Evolutionary conservation across 2,797 vertebrate species (phyloP).

Genomic region (Paratrypauchen microcephalus): DNA sequence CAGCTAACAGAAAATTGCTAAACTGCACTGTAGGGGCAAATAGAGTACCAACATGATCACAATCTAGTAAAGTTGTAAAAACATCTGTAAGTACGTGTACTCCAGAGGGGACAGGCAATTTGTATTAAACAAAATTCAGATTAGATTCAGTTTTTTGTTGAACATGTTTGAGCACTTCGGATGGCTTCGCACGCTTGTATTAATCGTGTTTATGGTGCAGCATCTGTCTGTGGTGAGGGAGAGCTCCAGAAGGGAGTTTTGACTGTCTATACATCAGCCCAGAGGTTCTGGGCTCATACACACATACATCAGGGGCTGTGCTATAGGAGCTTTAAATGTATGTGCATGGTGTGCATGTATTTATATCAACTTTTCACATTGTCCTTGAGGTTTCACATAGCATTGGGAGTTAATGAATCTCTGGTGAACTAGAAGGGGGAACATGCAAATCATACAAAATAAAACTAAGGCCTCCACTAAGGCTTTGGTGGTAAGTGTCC

Average conservation of each 20-base stretch:
- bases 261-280: constrained; percentile 8
- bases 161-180: background rate
- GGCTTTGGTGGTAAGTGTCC: background rate
- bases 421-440: background rate
- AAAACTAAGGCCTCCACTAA: background rate
- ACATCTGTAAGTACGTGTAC: too few relatives aligned
- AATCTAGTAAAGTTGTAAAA: too few relatives aligned
- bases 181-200: background rate
- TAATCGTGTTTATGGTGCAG: constrained; percentile 8
- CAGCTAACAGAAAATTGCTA: too few relatives aligned
- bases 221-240: constrained; percentile 14
- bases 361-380: background rate
- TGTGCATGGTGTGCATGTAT: background rate
- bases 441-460: background rate
- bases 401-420: background rate
- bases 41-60: too few relatives aligned
- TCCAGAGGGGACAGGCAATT: too few relatives aligned
- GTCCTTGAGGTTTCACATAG: background rate
- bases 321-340: background rate
- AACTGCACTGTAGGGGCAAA: too few relatives aligned
- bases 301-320: background rate
- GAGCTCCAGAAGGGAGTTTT: constrained; percentile 3
- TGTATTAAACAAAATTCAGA: too few relatives aligned
- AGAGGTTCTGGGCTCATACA: background rate
- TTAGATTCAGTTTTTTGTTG: background rate